phyloP scores from a whole-genome alignment of 2,113 vertebrate genomes.

The Phoenicopterus ruber region DNA sequence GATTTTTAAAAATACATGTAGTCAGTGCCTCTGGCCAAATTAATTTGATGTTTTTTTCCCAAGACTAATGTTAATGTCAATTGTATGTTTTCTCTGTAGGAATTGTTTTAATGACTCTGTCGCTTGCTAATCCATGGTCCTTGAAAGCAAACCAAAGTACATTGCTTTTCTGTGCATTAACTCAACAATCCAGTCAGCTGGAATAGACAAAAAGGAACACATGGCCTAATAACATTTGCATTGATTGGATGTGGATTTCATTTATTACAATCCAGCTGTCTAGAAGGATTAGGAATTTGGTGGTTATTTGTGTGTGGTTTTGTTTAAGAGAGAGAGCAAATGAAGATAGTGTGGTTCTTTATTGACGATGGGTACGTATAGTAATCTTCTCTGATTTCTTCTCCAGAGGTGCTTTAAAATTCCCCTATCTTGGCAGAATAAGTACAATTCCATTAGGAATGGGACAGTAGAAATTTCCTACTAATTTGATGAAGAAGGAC shows the following conservation, averaged over 20 bases:
- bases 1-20: slow-evolving; percentile 44
- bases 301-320: not conserved
- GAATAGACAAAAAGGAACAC: not conserved
- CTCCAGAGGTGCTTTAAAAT: not conserved
- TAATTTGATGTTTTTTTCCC: not conserved
- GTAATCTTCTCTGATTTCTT: not conserved
- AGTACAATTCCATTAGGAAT: not conserved
- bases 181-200: slow-evolving; percentile 11
- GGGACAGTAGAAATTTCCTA: not conserved
- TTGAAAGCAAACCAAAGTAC: slow-evolving; percentile 33
- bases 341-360: not conserved
- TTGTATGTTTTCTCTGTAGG: slow-evolving; percentile 16
- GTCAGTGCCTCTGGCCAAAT: not conserved
- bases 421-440: not conserved
- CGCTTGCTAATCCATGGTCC: slow-evolving; percentile 21
- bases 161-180: not conserved
- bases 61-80: slow-evolving; percentile 41
- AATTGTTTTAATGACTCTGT: slow-evolving; percentile 52
- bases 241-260: slow-evolving; percentile 11
- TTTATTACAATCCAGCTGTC: not conserved
- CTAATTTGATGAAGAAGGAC: not conserved
- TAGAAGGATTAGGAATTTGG: not conserved
- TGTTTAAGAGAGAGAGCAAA: not conserved
- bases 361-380: not conserved
- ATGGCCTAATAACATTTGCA: not conserved